Evolutionary conservation across 2,113 vertebrate species (phyloP).

Genomic region (Morphnarchus princeps): DNA sequence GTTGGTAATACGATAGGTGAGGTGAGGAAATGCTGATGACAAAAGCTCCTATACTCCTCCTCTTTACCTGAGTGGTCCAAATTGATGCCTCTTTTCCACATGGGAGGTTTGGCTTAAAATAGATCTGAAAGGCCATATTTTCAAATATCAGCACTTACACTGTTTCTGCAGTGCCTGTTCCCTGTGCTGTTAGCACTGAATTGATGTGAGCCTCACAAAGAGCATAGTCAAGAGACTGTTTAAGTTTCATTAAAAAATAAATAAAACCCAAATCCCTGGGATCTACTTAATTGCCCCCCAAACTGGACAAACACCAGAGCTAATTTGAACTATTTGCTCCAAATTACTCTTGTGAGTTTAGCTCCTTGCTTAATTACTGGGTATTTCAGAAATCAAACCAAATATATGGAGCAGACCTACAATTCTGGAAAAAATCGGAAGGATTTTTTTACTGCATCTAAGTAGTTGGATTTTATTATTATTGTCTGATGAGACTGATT

Average conservation of each 20-base stretch:
- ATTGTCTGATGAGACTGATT: not conserved
- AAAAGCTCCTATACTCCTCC: not conserved
- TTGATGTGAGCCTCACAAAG: not conserved
- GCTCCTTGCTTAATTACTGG: not conserved
- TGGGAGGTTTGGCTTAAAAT: not conserved
- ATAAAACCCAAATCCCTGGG: not conserved
- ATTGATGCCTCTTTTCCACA: not conserved
- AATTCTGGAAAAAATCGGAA: not conserved
- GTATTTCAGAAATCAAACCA: not conserved
- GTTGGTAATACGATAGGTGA: not conserved
- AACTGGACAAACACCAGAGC: not conserved
- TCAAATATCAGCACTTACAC: not conserved
- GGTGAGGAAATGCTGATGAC: not conserved
- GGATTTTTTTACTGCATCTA: not conserved
- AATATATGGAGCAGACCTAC: not conserved
- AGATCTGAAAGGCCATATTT: not conserved
- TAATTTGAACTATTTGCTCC: constrained; percentile 2
- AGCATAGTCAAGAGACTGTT: not conserved
- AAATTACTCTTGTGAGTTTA: not conserved
- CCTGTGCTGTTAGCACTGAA: not conserved
- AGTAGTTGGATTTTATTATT: not conserved
- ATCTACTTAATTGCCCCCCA: not conserved
- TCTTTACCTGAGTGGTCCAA: not conserved
- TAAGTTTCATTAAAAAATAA: constrained; percentile 5
- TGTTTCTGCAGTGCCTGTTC: not conserved